Evolutionary conservation across 2,113 vertebrate genomes (phyloP).

Genomic region (Neolamprologus kungweensis): DNA sequence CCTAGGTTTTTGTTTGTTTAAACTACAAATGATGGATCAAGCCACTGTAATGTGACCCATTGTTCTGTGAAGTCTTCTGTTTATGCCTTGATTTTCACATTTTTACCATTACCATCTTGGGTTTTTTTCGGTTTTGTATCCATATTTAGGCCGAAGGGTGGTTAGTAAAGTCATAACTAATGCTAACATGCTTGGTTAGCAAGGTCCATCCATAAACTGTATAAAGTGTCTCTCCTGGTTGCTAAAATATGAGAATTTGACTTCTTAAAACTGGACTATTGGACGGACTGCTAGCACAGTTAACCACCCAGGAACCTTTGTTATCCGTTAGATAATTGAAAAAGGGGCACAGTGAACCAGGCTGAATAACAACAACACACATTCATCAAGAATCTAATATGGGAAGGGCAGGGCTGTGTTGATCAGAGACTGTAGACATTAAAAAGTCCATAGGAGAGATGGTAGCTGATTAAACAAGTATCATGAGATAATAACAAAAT

Average conservation of each 20-base stretch:
- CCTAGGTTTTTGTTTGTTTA: background rate
- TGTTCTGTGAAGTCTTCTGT: background rate
- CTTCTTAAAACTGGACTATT: background rate
- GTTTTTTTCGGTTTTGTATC: background rate
- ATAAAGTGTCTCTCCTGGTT: background rate
- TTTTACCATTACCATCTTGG: background rate
- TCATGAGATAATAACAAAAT: no score
- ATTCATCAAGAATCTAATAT: no score
- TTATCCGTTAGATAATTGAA: background rate
- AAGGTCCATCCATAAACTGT: background rate
- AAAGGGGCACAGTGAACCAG: no score
- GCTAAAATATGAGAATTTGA: background rate
- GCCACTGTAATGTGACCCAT: background rate
- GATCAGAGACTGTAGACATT: no score
- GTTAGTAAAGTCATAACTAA: background rate
- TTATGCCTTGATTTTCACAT: background rate
- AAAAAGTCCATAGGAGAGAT: no score
- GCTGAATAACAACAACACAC: no score
- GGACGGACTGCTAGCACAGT: background rate
- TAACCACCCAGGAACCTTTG: background rate
- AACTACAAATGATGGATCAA: background rate
- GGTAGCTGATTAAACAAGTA: no score
- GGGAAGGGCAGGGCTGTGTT: no score
- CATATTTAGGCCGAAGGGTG: no score
- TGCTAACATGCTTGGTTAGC: background rate